Evolutionary conservation across 2,888 invertebrate genomes (phyloP), one percentile per base, ranked within the genome.

Genomic region (Drosophila robusta): DNA sequence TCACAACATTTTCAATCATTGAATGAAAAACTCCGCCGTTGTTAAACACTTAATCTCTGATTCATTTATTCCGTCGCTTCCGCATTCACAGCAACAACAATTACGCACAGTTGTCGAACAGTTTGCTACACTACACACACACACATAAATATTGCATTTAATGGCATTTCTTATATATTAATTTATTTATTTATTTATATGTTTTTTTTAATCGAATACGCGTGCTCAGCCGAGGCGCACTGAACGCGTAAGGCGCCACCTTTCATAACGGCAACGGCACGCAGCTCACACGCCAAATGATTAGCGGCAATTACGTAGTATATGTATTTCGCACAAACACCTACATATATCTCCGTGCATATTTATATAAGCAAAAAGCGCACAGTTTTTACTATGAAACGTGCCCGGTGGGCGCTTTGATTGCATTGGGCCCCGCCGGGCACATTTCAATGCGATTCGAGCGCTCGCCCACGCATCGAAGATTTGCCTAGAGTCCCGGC

Each of bases 251-350:
- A 56, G 76, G 76, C 76, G 76, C 71, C 77, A 75, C 65, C 57
- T 47, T 47, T 64, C 56, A 63, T 42, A 62, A 41, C 52, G 49
- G 55, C 55, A 73, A 51, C 54, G 50, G 66, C 76, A 67, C 74
- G 74, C 76, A 77, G 60, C 76, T 63, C 76, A 66, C 70, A 76
- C 73, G 66, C 58, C 58, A 39, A 68, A 55, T 77, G 77, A 77
- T 77, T 77, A 76, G 64, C 47, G 47, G 24, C 74, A 76, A 77
- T 64, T 74, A 73, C 51, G 56, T 51, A 49, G 2, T n/a, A 6
- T 16, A n/a, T 26, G 11, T 8, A n/a, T 9, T 24, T 26, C 16
- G 29, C 5, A 16, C 8, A 14, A 1, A 26, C 7, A 29, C 26
- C 26, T 4, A 22, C 39, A 24, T 14, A 14, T 3, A 42, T 18